Conservation (phyloP, 2,113 vertebrate species). For the Suncus etruscus region DNA sequence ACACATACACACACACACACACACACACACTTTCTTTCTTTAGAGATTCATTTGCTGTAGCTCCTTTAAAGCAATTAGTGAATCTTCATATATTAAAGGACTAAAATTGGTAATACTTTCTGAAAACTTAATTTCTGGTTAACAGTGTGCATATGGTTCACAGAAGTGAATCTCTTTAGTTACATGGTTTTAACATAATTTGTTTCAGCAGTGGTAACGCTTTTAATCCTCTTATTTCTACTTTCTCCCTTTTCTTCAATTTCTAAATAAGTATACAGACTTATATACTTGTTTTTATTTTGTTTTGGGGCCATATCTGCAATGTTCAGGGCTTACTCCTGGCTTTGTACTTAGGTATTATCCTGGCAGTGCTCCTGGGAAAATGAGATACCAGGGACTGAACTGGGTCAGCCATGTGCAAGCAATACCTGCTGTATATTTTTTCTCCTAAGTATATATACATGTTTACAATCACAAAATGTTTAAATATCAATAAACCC, state of each 20-base stretch:
- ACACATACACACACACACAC: not conserved
- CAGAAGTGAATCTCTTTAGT: not conserved
- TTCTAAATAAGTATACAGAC: conserved; percentile 24
- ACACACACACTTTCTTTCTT: not conserved
- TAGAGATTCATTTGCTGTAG: not conserved
- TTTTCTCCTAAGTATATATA: too few relatives aligned
- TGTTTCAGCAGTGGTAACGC: not conserved
- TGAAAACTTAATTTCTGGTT: not conserved
- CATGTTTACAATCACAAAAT: conserved; percentile 31
- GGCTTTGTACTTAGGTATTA: too few relatives aligned
- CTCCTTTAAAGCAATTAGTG: conserved; percentile 37
- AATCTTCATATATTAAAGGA: not conserved
- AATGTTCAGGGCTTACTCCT: too few relatives aligned
- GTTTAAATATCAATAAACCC: not conserved
- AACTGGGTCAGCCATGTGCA: too few relatives aligned
- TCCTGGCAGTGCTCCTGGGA: too few relatives aligned
- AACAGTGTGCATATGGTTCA: not conserved
- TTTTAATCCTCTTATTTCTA: conserved; percentile 33
- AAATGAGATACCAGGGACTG: too few relatives aligned
- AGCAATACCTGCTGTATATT: too few relatives aligned
- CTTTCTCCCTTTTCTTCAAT: not conserved
- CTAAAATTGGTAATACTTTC: not conserved
- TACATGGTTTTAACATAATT: not conserved
- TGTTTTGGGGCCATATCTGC: too few relatives aligned
- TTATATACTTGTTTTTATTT: not conserved